A percentile compares a stretch with the other conserved stretches of the same genome.
Evolutionary conservation across 2,797 vertebrate genomes (phyloP).

Genomic region (Fratercula arctica): DNA sequence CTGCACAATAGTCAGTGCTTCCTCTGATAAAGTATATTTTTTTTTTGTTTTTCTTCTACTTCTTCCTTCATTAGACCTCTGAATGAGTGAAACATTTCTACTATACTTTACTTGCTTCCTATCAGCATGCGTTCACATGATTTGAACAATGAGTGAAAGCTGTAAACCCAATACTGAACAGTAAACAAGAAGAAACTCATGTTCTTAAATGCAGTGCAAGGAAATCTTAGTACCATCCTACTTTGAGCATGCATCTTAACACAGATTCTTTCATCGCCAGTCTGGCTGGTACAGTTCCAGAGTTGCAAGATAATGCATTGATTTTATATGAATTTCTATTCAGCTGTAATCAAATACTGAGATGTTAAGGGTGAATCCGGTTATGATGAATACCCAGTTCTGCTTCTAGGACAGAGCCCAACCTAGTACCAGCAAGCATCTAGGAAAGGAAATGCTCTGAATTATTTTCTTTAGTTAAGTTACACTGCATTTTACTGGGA

Average conservation of each 20-base stretch:
- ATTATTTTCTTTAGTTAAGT: conserved; percentile 49
- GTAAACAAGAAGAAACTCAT: conserved; percentile 50
- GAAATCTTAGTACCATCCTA: conserved; percentile 9
- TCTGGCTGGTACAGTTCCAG: not conserved
- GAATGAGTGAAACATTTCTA: conserved; percentile 33
- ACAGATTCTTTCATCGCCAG: conserved; percentile 2
- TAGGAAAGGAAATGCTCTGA: conserved; percentile 54
- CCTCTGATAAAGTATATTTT: conserved; percentile 14
- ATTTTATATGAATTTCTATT: not conserved
- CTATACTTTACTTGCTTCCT: conserved; percentile 8
- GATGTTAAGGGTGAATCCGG: conserved; percentile 57
- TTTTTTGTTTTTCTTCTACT: conserved; percentile 24
- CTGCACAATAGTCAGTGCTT: conserved; percentile 54
- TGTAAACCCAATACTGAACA: conserved; percentile 45
- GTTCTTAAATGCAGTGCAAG: conserved; percentile 26
- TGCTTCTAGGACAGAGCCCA: conserved; percentile 57
- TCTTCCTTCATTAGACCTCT: conserved; percentile 47
- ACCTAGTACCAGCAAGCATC: conserved; percentile 40
- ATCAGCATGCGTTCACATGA: conserved; percentile 26
- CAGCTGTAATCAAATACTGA: conserved; percentile 48
- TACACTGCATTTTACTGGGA: conserved; percentile 57
- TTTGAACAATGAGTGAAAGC: conserved; percentile 46
- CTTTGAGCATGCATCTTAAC: conserved; percentile 10
- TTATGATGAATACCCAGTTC: conserved; percentile 69
- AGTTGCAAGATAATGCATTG: not conserved